Evolutionary conservation across 2,888 invertebrate species (phyloP).

Genomic region (Andrena bucephala): DNA sequence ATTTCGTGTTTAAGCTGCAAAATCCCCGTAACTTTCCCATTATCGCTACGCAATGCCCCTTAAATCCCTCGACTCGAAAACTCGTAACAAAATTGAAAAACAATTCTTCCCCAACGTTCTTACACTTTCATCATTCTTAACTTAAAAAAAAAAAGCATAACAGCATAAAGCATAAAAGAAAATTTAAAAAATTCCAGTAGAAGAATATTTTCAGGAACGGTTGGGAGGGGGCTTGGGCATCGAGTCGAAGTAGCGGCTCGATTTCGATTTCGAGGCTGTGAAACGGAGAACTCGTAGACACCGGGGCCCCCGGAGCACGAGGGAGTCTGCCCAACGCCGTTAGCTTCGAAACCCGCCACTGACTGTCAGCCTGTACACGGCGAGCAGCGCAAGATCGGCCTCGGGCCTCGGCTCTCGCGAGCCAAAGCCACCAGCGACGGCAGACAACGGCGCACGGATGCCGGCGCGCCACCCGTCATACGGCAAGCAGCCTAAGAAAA

Average conservation of each 20-base stretch:
- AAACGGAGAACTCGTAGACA: slow-evolving; percentile 60
- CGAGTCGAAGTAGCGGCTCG: slow-evolving; percentile 18
- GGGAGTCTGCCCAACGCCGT: slow-evolving; percentile 70
- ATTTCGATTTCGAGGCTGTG: slow-evolving; percentile 51
- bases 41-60: not conserved
- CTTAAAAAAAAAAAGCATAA: not conserved
- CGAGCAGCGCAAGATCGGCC: slow-evolving; percentile 62
- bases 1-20: not conserved
- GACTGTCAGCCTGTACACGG: slow-evolving; percentile 69
- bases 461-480: slow-evolving; percentile 74
- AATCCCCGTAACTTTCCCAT: not conserved
- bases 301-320: slow-evolving; percentile 68
- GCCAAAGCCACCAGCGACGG: slow-evolving; percentile 54
- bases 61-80: not conserved
- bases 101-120: not conserved
- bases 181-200: not conserved
- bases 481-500: slow-evolving; percentile 80
- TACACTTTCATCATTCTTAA: not conserved
- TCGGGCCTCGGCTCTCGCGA: slow-evolving; percentile 61
- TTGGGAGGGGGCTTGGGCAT: not conserved
- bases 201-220: not conserved
- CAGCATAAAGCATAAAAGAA: not conserved
- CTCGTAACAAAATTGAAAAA: not conserved
- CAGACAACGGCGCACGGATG: slow-evolving; percentile 69
- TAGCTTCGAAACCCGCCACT: slow-evolving; percentile 78